Evolutionary conservation across 2,113 vertebrate species (phyloP), one percentile per base, ranked within the genome.

Genomic region (Delphinapterus leucas): DNA sequence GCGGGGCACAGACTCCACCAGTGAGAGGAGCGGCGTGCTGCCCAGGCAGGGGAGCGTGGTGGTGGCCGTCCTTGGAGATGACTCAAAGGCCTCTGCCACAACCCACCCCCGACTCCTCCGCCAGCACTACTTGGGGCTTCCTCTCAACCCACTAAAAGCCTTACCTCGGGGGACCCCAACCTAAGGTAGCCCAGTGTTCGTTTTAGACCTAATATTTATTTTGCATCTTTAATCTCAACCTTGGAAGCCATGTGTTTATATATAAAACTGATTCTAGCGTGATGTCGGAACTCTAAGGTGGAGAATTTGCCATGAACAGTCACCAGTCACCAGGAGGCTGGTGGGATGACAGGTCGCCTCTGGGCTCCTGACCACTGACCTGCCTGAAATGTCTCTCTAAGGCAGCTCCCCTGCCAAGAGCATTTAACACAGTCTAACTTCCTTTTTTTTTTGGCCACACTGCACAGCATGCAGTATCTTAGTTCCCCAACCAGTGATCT

Each of bases 151-250:
- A 89, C 77, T 44, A 44, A 60, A 92, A 71, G 25, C 7, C 23
- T 61, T 80, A 36, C 61, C 25, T 71, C 26, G 38, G 82, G 25
- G 36, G 36, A 61, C 25, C 12, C 15, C 67, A 90, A 26, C 9
- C 3, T 36, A 23, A 70, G 13, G 41, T 47, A 86, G 14, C 7
- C 47, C 49, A 63, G 33, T 90, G 55, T 90, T 93, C 13, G 74
- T 63, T 93, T 95, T 65, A 71, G n/a, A 41, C 21, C 92, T 90
- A n/a, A 23, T 58, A 31, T 89, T 96, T 58, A 68, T 76, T 68
- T 95, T 93, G 36, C 31, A 12, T 77, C 11, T 70, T 82, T 58
- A 87, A 76, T 76, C 11, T 0, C 70, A 87, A 60, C 38, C 31
- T 44, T 79, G n/a, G 53, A 87, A 73, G 33, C 9, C 21, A 31